Evolutionary conservation across 2,888 invertebrate species (phyloP), one percentile per base, ranked within the genome.

Genomic region (Coenonympha arcania): DNA sequence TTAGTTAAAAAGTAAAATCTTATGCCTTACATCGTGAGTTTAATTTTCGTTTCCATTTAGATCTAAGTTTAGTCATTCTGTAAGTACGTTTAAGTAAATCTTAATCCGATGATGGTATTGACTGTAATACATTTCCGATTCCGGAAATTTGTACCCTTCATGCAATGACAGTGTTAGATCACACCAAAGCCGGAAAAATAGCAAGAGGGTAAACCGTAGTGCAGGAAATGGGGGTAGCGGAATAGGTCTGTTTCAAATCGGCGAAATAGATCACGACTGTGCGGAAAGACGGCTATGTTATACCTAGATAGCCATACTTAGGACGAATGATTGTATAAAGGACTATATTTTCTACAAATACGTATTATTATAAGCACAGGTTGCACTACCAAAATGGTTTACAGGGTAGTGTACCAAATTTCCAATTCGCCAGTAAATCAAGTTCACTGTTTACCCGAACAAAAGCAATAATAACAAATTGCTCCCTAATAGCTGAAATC

Each of bases 401-500:
- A n/a, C 4, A 11, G 4, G n/a, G 8, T 1, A 11, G 9, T n/a
- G 6, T 36, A 36, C 6, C 4, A 24, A 39, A 24, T 3, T 39
- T 39, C 9, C 39, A 41, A 18, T 31, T 31, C 13, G 20, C 6
- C 31, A 13, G 13, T 43, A 43, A 31, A 43, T 43, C 22, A 36
- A 26, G 16, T 34, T 39, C 30, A 47, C 46, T 50, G 52, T 54
- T 54, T 52, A 44, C 47, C 24, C 49, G 46, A 50, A 56, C 58
- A 57, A 55, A 55, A 52, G 55, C 48, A 40, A 46, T 48, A 56
- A 52, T 50, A 54, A 56, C 52, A 53, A 54, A 57, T 57, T 50
- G 48, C 39, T 30, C 31, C 31, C 51, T 54, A 56, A 55, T 55
- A 54, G 55, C 52, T 55, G 46, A 55, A 53, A 53, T 53, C 52